Evolutionary conservation across 2,113 vertebrate genomes (phyloP).

Genomic region (Talpa occidentalis): DNA sequence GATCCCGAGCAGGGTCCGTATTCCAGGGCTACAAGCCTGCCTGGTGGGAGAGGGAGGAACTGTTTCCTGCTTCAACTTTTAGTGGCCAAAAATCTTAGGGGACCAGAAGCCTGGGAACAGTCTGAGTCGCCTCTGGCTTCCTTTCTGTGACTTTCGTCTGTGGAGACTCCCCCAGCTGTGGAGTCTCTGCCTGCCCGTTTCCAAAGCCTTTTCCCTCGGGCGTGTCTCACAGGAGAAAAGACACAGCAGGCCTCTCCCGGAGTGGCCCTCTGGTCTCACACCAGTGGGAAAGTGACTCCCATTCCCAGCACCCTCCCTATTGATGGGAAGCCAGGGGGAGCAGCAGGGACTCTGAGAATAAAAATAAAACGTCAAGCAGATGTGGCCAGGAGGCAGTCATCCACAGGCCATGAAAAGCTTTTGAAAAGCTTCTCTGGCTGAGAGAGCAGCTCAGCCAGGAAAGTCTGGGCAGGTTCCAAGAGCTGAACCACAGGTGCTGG

Average conservation of each 20-base stretch:
- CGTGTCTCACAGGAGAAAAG: not conserved
- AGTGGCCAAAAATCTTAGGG: not conserved
- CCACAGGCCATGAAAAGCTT: constrained; percentile 37
- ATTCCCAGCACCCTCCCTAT: constrained; percentile 10
- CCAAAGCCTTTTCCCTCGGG: not conserved
- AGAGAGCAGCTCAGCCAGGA: constrained; percentile 44
- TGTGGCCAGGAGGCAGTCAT: constrained; percentile 59
- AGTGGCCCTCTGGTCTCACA: not conserved
- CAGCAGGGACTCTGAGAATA: constrained; percentile 44
- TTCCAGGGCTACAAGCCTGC: not conserved
- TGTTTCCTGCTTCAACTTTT: not conserved
- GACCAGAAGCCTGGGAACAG: not conserved
- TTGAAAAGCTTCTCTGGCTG: constrained; percentile 66
- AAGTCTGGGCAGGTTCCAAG: constrained; percentile 56
- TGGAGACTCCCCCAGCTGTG: not conserved
- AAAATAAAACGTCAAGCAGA: constrained; percentile 65
- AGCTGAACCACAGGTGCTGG: constrained; percentile 61
- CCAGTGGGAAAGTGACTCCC: not conserved
- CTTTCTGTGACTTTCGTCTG: too few relatives aligned
- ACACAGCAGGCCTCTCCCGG: not conserved
- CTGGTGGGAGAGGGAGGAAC: not conserved
- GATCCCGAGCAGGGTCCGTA: not conserved
- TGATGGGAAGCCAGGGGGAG: constrained; percentile 43
- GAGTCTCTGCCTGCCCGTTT: not conserved
- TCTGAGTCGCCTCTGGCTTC: not conserved